Conservation (phyloP, 2,888 invertebrate species). For the Epinotia nisella region DNA sequence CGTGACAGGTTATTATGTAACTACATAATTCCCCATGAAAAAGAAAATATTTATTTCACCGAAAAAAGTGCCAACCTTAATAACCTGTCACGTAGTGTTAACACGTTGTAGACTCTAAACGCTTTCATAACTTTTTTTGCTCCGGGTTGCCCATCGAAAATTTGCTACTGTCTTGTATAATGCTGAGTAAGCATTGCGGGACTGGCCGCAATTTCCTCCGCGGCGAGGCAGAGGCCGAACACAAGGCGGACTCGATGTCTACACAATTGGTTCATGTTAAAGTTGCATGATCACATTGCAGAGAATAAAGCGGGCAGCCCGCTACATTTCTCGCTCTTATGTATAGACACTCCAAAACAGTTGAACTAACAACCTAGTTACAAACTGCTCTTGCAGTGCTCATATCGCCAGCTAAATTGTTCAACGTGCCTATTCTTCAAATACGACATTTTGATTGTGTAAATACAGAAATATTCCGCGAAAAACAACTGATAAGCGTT, state of each 20-base stretch:
- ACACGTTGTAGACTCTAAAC: too few relatives aligned
- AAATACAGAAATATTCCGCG: background rate
- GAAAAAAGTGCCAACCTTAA: too few relatives aligned
- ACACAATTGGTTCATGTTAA: constrained; percentile 74
- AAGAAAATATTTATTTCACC: too few relatives aligned
- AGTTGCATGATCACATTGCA: constrained; percentile 77
- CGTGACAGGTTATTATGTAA: too few relatives aligned
- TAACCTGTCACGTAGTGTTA: too few relatives aligned
- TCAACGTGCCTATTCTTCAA: background rate
- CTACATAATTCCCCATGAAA: too few relatives aligned
- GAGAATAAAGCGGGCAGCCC: constrained; percentile 67
- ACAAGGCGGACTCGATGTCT: constrained; percentile 58
- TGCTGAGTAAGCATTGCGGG: constrained; percentile 74
- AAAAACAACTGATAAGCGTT: background rate
- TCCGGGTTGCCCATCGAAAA: too few relatives aligned
- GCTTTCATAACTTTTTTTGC: too few relatives aligned
- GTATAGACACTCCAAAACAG: constrained; percentile 37
- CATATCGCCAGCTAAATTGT: constrained; percentile 13
- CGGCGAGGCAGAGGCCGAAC: constrained; percentile 50
- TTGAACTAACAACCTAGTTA: constrained; percentile 32
- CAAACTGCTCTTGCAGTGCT: constrained; percentile 5
- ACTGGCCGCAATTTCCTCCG: constrained; percentile 76
- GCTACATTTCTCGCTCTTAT: constrained; percentile 63
- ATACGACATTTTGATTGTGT: constrained; percentile 13
- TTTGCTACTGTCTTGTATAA: constrained; percentile 62